Base-by-base conservation (phyloP, 2,113 vertebrate species). In the Noctilio leporinus region DNA sequence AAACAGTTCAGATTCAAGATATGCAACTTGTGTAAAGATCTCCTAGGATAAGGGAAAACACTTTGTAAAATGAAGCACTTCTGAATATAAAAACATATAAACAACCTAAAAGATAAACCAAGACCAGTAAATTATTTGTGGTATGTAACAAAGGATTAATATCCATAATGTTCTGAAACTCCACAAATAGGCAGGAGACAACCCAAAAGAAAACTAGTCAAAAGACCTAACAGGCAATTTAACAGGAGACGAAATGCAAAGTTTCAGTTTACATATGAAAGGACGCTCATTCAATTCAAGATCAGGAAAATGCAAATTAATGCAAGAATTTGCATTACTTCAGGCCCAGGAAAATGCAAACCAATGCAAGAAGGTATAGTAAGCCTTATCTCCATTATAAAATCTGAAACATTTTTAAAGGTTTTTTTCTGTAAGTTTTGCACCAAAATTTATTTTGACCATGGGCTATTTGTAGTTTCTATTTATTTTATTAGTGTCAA, bases 81-180 rank as follows among this genome's bases (percentile, higher is more conserved):
- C 88, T 76, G 26, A 90, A 86, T 51, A 53, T 15, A 53, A 73
- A 97, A 97, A 93, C 83, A 77, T 80, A 70, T 81, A 57, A 72
- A 69, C 4, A 91, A 77, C 17, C n/a, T 26, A 96, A 84, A 96
- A 87, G 35, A 83, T 89, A 78, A 91, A 86, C 55, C 20, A 67
- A 92, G 35, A 47, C 47, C 85, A 7, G 26, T 90, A 84, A 95
- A 40, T 69, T 81, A 84, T 88, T 72, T 88, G 4, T 40, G 92
- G 55, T 81, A 6, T 67, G n/a, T 78, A 62, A 64, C 65, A 92
- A 90, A 92, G 43, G 17, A 90, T 65, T 84, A 82, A 80, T 62
- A 70, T 49, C 16, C 70, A 49, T 59, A 84, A 86, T 64, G 45
- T 64, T 85, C 2, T 87, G 78, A 9, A 88, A 95, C 30, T 86